These are phyloP conservation scores for Schizopygopsis malacanthus DNA, from an alignment of 2,797 vertebrate genomes.

Conservation along the genomic window DNA sequence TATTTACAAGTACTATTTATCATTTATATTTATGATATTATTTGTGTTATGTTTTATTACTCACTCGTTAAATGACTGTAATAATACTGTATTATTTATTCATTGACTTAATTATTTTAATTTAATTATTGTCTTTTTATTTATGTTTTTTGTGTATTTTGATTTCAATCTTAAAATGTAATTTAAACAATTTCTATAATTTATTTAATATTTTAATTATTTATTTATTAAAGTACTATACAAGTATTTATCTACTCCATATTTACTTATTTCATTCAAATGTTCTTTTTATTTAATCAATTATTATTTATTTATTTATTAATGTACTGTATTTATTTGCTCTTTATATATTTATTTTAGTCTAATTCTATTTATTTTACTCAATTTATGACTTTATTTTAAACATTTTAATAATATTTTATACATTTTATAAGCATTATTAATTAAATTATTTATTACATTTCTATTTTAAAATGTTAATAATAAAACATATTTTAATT, in stretches of 20 bases:
- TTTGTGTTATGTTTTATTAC: no score
- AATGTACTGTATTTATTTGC: no score
- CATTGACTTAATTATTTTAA: accelerated
- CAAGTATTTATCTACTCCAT: neutral
- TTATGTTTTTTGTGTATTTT: neutral
- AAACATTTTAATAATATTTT: no score
- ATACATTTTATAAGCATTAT: no score
- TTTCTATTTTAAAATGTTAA: no score
- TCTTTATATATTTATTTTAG: neutral
- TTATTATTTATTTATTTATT: neutral
- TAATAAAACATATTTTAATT: no score
- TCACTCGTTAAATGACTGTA: no score
- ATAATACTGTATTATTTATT: no score
- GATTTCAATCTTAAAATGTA: no score
- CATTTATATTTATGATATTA: neutral
- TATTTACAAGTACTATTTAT: neutral
- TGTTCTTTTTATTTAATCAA: neutral
- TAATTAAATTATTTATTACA: neutral
- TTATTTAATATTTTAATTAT: neutral
- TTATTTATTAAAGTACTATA: no score
- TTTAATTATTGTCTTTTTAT: no score
- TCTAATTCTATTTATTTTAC: neutral
- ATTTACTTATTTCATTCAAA: neutral
- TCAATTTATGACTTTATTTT: neutral
- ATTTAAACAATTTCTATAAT: neutral